Base-by-base conservation (phyloP, 2,888 invertebrate genomes). In the Globia sparganii region DNA sequence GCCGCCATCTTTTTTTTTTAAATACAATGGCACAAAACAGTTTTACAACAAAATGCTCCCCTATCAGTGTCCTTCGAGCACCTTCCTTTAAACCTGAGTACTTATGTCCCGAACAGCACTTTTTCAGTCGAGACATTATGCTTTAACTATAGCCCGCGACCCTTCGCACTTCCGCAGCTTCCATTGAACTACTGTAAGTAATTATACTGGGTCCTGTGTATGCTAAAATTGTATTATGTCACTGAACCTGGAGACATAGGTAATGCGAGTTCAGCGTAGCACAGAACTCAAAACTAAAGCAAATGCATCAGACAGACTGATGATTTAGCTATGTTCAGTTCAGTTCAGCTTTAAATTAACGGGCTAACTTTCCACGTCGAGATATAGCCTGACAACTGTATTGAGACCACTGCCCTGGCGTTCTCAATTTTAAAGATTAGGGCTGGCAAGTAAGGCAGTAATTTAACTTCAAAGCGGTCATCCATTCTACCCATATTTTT, bases 341-440 rank as follows among this genome's bases (percentile, higher is more conserved):
- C 56, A 25, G 5, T 59, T 40, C 34, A 70, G 72, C 59, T 81
- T 81, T 53, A 84, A 86, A 84, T 80, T 78, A 79, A 82, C 59
- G 37, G 21, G 0, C 62, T 74, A 74, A 84, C 75, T 80, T 82
- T 75, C 31, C 37, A 64, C 59, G 6, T 37, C 56, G 37, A 74
- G 56, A 80, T 75, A 80, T 74, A 74, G 67, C 67, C 74, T 74
- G 77, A 75, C 84, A 82, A 86, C 56, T 66, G 43, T 80, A 82
- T 76, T 82, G 78, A 70, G 84, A 80, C 69, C 66, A 25, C 40
- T 75, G 75, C 59, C 59, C 70, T 53, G 68, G 21, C 68, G 65
- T 59, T 73, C n/a, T 56, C 25, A 11, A 64, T 49, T 59, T 11
- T 59, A 67, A 37, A 59, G 13, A 68, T 53, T 70, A 84, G 84